phyloP scores from a whole-genome alignment of 2,113 vertebrate genomes.

The Canis aureus region DNA sequence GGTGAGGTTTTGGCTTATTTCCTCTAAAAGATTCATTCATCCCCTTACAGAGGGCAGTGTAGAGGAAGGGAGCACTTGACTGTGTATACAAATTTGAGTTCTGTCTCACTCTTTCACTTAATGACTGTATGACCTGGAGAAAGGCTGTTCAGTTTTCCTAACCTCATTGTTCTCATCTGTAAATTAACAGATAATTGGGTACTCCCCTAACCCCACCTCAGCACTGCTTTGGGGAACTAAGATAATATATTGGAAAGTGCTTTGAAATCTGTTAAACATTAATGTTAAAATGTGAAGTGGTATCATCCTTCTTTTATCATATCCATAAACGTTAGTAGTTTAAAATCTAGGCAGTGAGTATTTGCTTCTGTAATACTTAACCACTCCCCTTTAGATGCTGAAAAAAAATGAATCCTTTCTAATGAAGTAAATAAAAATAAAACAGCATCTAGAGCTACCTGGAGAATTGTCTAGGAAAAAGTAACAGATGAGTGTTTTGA shows the following conservation, averaged over 20 bases:
- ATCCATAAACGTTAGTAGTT: conserved; percentile 43
- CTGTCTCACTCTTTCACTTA: not conserved
- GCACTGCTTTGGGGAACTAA: conserved; percentile 29
- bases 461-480: conserved; percentile 33
- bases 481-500: not conserved
- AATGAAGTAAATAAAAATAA: conserved; percentile 39
- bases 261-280: conserved; percentile 45
- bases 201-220: not conserved
- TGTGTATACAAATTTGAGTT: not conserved
- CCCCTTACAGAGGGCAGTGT: not conserved
- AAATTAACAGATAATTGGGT: conserved; percentile 51
- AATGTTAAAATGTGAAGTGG: not conserved
- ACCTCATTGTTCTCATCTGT: conserved; percentile 34
- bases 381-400: not conserved
- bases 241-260: conserved; percentile 45
- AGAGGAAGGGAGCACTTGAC: not conserved
- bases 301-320: conserved; percentile 26
- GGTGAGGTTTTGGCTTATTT: conserved; percentile 86
- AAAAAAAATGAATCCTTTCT: conserved; percentile 24
- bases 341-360: conserved; percentile 39
- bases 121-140: not conserved
- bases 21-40: not conserved
- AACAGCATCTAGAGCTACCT: conserved; percentile 11
- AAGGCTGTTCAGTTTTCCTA: conserved; percentile 29
- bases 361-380: conserved; percentile 6